A percentile compares a stretch with the other conserved stretches of the same genome.
Conservation (phyloP, 92 coral and sea anemone genomes). For the Phymanthus crucifer region DNA sequence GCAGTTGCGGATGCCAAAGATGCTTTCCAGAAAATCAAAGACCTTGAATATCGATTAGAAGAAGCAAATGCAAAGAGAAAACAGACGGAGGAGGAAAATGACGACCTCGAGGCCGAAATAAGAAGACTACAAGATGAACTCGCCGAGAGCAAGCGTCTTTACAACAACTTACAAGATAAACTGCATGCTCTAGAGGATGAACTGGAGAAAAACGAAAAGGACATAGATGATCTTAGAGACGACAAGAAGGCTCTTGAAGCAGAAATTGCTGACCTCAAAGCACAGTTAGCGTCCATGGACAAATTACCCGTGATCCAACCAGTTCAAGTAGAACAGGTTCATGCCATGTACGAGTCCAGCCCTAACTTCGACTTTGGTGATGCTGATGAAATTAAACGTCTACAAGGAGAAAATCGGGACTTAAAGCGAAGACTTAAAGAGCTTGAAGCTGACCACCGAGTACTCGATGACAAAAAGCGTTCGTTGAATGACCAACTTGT, state of each 20-base stretch:
- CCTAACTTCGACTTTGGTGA: conserved; percentile 60
- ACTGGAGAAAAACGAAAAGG: conserved; percentile 66
- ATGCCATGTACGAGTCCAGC: conserved; percentile 58
- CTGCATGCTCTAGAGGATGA: conserved; percentile 65
- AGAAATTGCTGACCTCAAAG: conserved; percentile 63
- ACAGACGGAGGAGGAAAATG: conserved; percentile 68
- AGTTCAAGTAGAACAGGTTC: conserved; percentile 56
- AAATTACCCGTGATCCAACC: conserved; percentile 63
- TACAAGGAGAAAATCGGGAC: conserved; percentile 66
- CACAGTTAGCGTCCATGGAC: conserved; percentile 67
- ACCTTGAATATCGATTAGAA: conserved; percentile 60
- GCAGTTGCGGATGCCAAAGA: conserved; percentile 69
- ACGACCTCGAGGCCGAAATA: conserved; percentile 68
- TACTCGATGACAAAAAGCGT: conserved; percentile 53
- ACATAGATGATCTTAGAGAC: conserved; percentile 61
- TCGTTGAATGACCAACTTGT: conserved; percentile 65
- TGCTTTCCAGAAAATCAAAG: conserved; percentile 57
- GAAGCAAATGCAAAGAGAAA: conserved; percentile 53
- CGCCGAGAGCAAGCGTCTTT: conserved; percentile 45
- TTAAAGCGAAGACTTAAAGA: conserved; percentile 47
- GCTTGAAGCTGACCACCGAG: conserved; percentile 58
- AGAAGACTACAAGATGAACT: conserved; percentile 50
- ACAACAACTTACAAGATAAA: conserved; percentile 61
- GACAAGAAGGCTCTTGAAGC: conserved; percentile 58
- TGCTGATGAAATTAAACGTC: conserved; percentile 65